These are phyloP conservation scores for Peromyscus maniculatus DNA, from an alignment of 2,113 vertebrate species.

Conservation along the genomic window DNA sequence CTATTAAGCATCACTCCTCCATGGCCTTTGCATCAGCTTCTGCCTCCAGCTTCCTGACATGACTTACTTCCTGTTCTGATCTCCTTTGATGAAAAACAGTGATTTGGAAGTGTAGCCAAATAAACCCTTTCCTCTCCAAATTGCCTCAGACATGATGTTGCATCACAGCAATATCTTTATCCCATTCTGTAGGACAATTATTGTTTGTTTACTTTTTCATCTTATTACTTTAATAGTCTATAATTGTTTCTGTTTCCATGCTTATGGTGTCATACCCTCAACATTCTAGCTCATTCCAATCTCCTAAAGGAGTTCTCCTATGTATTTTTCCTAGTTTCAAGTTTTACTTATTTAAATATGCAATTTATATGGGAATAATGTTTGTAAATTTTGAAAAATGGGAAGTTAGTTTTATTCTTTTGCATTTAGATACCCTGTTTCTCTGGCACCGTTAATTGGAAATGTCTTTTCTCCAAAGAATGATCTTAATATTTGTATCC, in stretches of 20 bases:
- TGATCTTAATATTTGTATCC: neutral
- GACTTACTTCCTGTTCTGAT: neutral
- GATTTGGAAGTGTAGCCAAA: neutral
- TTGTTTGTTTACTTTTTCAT: neutral
- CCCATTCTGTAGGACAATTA: no score
- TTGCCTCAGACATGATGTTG: neutral
- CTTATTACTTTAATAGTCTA: neutral
- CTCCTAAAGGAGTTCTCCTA: neutral
- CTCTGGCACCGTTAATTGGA: neutral
- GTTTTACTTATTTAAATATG: neutral
- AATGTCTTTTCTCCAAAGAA: neutral
- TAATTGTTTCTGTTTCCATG: neutral
- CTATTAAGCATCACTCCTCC: neutral
- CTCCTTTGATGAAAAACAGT: neutral
- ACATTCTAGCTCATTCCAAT: no score
- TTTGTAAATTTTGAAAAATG: neutral
- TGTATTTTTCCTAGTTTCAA: neutral
- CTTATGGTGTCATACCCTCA: neutral
- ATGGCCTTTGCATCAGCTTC: neutral
- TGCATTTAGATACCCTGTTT: neutral
- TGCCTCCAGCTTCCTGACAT: neutral
- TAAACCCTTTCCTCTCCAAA: neutral
- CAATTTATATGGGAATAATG: neutral
- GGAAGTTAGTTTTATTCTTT: neutral
- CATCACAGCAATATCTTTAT: neutral